phyloP scores from a whole-genome alignment of 2,113 vertebrate species.

The Semicossyphus pulcher region DNA sequence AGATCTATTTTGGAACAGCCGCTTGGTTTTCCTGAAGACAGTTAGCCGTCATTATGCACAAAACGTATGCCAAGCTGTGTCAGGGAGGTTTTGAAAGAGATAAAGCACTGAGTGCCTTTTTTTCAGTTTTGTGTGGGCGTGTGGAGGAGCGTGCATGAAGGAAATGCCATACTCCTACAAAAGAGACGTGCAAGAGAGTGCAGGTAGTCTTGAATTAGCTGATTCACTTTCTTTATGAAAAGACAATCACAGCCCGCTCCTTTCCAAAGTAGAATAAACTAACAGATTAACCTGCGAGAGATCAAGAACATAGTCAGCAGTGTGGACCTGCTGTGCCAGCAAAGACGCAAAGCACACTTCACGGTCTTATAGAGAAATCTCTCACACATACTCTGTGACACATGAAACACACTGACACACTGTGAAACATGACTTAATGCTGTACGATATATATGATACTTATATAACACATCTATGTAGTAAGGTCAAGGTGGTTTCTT shows the following conservation, averaged over 20 bases:
- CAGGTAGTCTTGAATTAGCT: slow-evolving; percentile 17
- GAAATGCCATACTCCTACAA: slow-evolving; percentile 4
- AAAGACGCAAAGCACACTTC: slow-evolving; percentile 26
- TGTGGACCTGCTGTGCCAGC: slow-evolving; percentile 51
- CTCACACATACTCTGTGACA: too few relatives aligned
- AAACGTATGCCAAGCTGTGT: slow-evolving; percentile 4
- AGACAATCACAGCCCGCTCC: not conserved
- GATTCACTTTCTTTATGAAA: slow-evolving; percentile 33
- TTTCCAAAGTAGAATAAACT: not conserved
- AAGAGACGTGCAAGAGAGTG: not conserved
- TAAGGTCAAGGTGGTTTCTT: too few relatives aligned
- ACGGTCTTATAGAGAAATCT: not conserved
- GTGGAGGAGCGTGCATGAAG: not conserved
- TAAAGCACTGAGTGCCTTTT: not conserved
- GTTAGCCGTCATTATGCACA: not conserved
- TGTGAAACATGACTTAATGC: too few relatives aligned
- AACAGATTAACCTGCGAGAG: slow-evolving; percentile 38
- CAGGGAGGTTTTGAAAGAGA: slow-evolving; percentile 12
- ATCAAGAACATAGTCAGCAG: slow-evolving; percentile 51
- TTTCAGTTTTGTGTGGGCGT: not conserved
- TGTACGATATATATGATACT: too few relatives aligned
- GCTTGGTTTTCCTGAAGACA: slow-evolving; percentile 18
- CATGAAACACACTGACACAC: too few relatives aligned
- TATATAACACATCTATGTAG: too few relatives aligned
- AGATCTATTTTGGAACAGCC: slow-evolving; percentile 12